Evolutionary conservation across 1,140 invertebrate genomes (phyloP).

Genomic region (Lasaia peninsularis): DNA sequence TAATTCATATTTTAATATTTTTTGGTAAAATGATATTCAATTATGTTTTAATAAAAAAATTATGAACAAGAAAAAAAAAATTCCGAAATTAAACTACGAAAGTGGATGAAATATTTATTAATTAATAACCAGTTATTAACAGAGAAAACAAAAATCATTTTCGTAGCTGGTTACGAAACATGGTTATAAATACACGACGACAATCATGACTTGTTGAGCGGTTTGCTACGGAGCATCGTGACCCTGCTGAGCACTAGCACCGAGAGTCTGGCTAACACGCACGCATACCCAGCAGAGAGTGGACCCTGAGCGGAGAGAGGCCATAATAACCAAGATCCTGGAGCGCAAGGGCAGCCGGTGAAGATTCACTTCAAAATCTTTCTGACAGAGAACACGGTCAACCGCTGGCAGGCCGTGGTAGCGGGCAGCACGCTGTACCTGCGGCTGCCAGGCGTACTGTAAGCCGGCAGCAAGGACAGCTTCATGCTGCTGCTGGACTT

Average conservation of each 20-base stretch:
- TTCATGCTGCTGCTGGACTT: conserved; percentile 96
- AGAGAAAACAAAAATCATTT: no score
- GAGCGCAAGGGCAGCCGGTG: conserved; percentile 81
- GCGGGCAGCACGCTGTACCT: conserved; percentile 89
- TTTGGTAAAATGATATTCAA: no score
- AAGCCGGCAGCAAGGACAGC: conserved; percentile 93
- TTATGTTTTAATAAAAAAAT: no score
- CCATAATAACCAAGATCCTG: conserved; percentile 67
- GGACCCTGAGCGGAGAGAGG: no score
- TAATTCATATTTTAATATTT: no score
- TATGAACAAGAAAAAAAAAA: no score
- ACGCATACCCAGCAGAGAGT: conserved; percentile 35
- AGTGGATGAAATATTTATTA: no score
- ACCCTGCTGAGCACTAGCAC: conserved; percentile 57
- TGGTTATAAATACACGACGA: no score
- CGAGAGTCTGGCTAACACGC: conserved; percentile 41
- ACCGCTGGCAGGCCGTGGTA: conserved; percentile 90
- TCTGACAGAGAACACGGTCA: conserved; percentile 85
- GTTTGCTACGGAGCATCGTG: conserved; percentile 59
- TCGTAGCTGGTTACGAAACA: no score
- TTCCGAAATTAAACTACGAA: no score
- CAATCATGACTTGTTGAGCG: conserved; percentile 73
- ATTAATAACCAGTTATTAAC: no score
- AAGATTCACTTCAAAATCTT: conserved; percentile 87
- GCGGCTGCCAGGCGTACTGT: conserved; percentile 88